Evolutionary conservation across 2,113 vertebrate species (phyloP).

Genomic region (Clarias gariepinus): DNA sequence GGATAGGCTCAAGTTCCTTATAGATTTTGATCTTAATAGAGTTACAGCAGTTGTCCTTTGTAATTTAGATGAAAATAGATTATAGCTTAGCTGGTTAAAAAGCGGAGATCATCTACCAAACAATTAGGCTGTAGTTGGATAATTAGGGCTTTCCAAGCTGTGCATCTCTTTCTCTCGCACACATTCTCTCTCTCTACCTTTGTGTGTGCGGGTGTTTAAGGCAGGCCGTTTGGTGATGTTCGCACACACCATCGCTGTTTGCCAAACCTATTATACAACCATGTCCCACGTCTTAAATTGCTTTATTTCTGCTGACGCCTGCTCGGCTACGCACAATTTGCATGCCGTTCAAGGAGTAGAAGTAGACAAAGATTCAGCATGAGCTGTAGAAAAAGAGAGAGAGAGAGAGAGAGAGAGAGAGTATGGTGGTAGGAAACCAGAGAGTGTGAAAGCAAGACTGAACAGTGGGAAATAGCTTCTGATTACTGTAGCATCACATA

Average conservation of each 20-base stretch:
- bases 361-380: slow-evolving; percentile 39
- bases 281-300: slow-evolving; percentile 32
- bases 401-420: slow-evolving; percentile 27
- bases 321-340: slow-evolving; percentile 4
- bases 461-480: not conserved
- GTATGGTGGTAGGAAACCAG: not conserved
- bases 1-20: not conserved
- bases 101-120: not conserved
- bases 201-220: slow-evolving; percentile 20
- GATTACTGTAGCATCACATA: not conserved
- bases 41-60: not conserved
- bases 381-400: slow-evolving; percentile 28
- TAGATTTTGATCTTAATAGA: not conserved
- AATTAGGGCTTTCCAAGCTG: not conserved
- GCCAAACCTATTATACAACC: slow-evolving; percentile 48
- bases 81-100: not conserved
- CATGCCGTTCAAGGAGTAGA: slow-evolving; percentile 25
- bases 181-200: not conserved
- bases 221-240: not conserved
- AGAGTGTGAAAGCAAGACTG: not conserved
- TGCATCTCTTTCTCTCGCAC: not conserved
- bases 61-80: not conserved
- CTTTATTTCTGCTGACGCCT: slow-evolving; percentile 40
- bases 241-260: slow-evolving; percentile 16
- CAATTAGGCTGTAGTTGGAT: slow-evolving; percentile 4